Base-by-base conservation (phyloP, 2,797 vertebrate species). In the Enteromius thamalakanensis region DNA sequence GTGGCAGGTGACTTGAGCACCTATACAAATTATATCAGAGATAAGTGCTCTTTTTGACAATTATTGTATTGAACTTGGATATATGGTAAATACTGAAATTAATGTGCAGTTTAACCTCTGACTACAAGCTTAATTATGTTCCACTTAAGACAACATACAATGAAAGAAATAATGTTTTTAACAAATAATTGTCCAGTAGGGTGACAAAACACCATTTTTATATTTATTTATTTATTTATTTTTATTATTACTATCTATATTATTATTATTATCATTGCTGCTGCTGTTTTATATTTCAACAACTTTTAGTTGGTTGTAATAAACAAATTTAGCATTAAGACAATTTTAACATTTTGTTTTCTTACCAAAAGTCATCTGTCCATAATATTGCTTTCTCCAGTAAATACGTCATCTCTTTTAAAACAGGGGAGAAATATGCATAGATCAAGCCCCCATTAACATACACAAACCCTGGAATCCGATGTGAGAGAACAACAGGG, bases 1-100 rank as follows among this genome's bases (percentile, higher is more conserved):
- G 40, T 0, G 8, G 26, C 68, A 72, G 9, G 60, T 72, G 17
- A 32, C 26, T 47, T 71, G 12, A 81, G 68, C 67, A 23, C 32
- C 32, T 53, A 68, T 79, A 23, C n/a, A 69, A 79, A 80, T 80
- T n/a, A 80, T 70, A 26, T 71, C 26, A 72, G 26, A 21, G 6
- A 19, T 47, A 71, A 60, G 68, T 62, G 53, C 17, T 70, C 23
- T 70, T 17, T 80, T 42, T 62, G 34, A 60, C 34, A 60, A 72
- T 62, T 42, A 69, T 79, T 69, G 8, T 76, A 76, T 76, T 23
- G 21, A 14, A 76, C 72, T 58, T 51, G 19, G 11, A 32, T 14
- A 37, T 67, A 64, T 45, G 26, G 19, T 67, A 51, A 79, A 65
- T 49, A 67, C 5, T 58, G 10, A 32, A 34, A 68, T 55, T 6